Base-by-base conservation (phyloP, 1,140 invertebrate genomes). In the Brachionus koreanus region DNA sequence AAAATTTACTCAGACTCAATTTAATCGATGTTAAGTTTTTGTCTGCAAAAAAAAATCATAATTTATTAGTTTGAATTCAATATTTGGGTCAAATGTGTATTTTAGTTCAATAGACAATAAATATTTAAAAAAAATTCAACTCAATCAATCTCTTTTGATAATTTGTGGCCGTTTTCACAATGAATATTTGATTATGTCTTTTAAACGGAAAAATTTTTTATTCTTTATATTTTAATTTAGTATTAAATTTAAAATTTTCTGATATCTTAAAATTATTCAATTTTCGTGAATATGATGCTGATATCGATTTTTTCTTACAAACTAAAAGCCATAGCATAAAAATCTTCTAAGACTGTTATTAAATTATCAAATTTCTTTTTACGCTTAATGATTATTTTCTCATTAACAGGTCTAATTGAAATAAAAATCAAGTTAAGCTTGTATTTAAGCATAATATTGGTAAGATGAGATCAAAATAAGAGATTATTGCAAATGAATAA, bases 41-140 rank as follows among this genome's bases (percentile, higher is more conserved):
- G 9, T 57, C 49, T 57, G 49, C 49, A 7, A 6, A 57, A 57
- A 52, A 52, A 57, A 57, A 57, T 57, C 49, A 57, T 57, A 57
- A 57, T 57, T 57, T 57, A 57, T 57, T 57, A 23, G 19, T 57
- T 57, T 57, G 49, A 57, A 57, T 57, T 57, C n/a, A 57, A 57
- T 57, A 57, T 57, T 57, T 57, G 49, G 19, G 7, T 57, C 9
- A 57, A 57, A 19, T 57, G 7, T 57, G 6, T 57, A 57, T 25
- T 57, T 19, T n/a, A 57, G 49, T 57, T 57, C 49, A 57, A 23
- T 57, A 57, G 49, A 25, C 49, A 57, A 57, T 19, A 19, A 57
- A 57, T 57, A 57, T 25, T 57, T 9, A 19, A 25, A 52, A 16
- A n/a, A 29, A 52, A 25, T 19, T 57, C 9, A 19, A 57, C 19